phyloP scores from a whole-genome alignment of 2,113 vertebrate species.

The Lethenteron camtschaticum region DNA sequence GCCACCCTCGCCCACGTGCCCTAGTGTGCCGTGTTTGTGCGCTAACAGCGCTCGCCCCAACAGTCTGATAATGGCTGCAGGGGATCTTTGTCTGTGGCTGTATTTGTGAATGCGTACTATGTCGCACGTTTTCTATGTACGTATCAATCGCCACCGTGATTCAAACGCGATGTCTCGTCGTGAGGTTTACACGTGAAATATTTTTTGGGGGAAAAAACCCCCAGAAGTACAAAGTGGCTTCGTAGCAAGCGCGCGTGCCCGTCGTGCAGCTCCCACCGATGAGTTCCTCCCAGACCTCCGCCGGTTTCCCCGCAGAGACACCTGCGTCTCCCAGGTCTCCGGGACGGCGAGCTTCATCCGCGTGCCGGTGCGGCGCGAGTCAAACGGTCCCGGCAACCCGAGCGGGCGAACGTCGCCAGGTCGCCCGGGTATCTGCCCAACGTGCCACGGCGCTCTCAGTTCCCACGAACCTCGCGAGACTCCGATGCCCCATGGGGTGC shows the following conservation, averaged over 20 bases:
- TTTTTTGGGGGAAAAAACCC: no score
- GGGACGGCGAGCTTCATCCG: conserved; percentile 41
- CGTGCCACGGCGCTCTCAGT: background rate
- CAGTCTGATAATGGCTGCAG: no score
- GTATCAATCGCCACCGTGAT: no score
- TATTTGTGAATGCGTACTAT: no score
- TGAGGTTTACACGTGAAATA: no score
- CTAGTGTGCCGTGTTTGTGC: no score
- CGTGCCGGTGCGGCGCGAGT: conserved; percentile 29
- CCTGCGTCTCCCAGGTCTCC: conserved; percentile 42
- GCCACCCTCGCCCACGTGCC: no score
- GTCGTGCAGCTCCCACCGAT: conserved; percentile 26
- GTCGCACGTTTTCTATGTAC: no score
- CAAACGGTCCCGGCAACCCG: conserved; percentile 43
- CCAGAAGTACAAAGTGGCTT: no score
- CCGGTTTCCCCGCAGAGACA: conserved; percentile 42
- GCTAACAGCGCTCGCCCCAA: no score
- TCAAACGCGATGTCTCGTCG: no score
- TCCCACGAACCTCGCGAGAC: background rate
- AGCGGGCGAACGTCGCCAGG: conserved; percentile 25
- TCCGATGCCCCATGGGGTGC: background rate
- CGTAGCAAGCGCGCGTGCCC: background rate
- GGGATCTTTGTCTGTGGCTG: no score
- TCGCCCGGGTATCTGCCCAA: conserved; percentile 38
- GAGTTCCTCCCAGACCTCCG: conserved; percentile 42